These are phyloP conservation scores for Oconnorella tubifera DNA, from an alignment of 2,888 invertebrate species.

Conservation along the genomic window DNA sequence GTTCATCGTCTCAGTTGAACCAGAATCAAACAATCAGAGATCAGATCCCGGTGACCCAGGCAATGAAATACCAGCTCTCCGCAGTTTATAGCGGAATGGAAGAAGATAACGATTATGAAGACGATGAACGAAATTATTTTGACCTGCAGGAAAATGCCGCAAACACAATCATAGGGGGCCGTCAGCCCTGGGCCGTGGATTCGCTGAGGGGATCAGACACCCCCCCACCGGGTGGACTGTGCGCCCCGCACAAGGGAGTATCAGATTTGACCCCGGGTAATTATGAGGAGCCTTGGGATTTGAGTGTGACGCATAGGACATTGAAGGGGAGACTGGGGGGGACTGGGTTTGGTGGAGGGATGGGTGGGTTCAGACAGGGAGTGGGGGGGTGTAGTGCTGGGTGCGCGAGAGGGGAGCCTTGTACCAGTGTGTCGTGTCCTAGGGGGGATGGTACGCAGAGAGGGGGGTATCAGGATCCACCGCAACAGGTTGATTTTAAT, in stretches of 20 bases:
- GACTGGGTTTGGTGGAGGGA: too few relatives aligned
- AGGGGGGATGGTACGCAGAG: background rate
- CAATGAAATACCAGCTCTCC: background rate
- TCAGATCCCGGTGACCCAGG: too few relatives aligned
- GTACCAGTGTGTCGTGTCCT: too few relatives aligned
- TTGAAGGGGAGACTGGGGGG: background rate
- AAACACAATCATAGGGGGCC: too few relatives aligned
- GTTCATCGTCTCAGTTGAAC: too few relatives aligned
- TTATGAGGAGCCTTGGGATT: constrained; percentile 2
- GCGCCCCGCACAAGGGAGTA: constrained; percentile 2
- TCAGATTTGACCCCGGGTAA: background rate
- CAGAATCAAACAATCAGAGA: too few relatives aligned
- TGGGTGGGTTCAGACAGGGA: too few relatives aligned
- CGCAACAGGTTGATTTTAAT: background rate
- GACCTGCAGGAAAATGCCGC: constrained; percentile 7
- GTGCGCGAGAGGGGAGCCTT: background rate
- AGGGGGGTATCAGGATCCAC: background rate
- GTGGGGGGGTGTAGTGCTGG: background rate
- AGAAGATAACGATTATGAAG: background rate
- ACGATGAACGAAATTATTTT: background rate
- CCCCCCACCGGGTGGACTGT: background rate
- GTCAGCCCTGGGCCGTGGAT: background rate
- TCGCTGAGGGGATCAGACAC: background rate
- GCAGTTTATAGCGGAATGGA: constrained; percentile 3
- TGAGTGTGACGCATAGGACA: background rate